These are phyloP conservation scores for Platerodrilus igneus DNA, from an alignment of 2,888 invertebrate genomes.

Conservation along the genomic window DNA sequence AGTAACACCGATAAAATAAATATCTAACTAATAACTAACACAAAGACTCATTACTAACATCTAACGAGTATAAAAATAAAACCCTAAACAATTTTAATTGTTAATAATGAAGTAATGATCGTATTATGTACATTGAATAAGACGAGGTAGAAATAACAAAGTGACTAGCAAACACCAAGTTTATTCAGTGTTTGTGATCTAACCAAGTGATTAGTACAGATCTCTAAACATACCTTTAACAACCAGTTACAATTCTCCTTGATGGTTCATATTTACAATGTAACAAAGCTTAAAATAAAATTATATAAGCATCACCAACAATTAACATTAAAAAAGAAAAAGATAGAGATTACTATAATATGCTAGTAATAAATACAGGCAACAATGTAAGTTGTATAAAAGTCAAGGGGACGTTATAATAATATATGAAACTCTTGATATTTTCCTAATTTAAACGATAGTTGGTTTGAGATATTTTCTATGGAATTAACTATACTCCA, in stretches of 20 bases:
- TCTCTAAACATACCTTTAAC: constrained; percentile 39
- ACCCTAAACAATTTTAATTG: constrained; percentile 5
- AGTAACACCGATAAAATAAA: too few species aligned
- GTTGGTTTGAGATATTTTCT: constrained; percentile 33
- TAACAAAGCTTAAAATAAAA: constrained; percentile 13
- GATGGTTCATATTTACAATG: constrained; percentile 8
- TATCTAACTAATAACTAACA: too few species aligned
- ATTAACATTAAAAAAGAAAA: too few species aligned
- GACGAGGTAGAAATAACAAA: constrained; percentile 37
- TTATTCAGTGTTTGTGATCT: constrained; percentile 9
- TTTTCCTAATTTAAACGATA: constrained; percentile 42
- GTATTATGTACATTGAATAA: constrained; percentile 30
- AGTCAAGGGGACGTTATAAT: constrained; percentile 48
- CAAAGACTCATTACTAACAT: too few species aligned
- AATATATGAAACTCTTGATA: constrained; percentile 41
- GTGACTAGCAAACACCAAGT: constrained; percentile 29
- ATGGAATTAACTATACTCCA: constrained; percentile 30
- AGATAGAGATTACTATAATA: too few species aligned
- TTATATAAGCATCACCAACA: constrained; percentile 27
- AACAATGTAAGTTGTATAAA: constrained; percentile 42
- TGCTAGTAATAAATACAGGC: constrained; percentile 13
- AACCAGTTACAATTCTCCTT: constrained; percentile 16
- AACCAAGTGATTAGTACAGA: constrained; percentile 40
- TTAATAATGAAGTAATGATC: constrained; percentile 11
- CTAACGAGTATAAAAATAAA: constrained; percentile 19